Conservation (phyloP, 2,113 vertebrate species). For the Megaceryle torquata region DNA sequence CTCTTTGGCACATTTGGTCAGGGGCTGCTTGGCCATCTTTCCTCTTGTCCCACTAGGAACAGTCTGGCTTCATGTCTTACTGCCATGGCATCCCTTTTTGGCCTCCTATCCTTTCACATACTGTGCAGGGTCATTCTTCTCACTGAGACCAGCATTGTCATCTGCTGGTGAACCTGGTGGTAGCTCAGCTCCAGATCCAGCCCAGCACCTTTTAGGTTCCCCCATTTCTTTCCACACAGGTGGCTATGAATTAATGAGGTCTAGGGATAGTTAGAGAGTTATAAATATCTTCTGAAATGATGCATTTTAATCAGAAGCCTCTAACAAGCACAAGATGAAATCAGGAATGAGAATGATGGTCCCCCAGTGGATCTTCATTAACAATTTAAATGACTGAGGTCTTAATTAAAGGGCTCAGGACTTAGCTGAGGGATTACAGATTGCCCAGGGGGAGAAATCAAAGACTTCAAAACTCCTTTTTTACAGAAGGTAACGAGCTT, state of each 20-base stretch:
- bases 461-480: neutral
- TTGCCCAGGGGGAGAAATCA: slow-evolving; percentile 44
- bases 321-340: slow-evolving; percentile 47
- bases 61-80: neutral
- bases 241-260: slow-evolving; percentile 25
- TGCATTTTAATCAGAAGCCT: slow-evolving; percentile 55
- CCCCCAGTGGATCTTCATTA: slow-evolving; percentile 52
- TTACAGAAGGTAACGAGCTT: neutral
- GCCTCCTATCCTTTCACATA: neutral
- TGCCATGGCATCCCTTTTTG: neutral
- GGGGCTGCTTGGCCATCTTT: neutral
- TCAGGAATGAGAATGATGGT: slow-evolving; percentile 39
- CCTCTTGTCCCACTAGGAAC: neutral
- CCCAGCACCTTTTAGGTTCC: neutral
- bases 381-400: slow-evolving; percentile 56
- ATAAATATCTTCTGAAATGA: slow-evolving; percentile 57
- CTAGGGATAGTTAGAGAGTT: slow-evolving; percentile 6
- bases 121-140: neutral
- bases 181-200: neutral
- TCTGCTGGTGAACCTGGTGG: neutral
- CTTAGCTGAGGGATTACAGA: slow-evolving; percentile 42
- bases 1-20: neutral
- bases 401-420: slow-evolving; percentile 54
- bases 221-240: neutral
- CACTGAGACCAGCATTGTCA: accelerated